A percentile compares a stretch with the other conserved stretches of the same genome.
Conservation (phyloP, 2,888 invertebrate genomes). For the Caenorhabditis becei region DNA sequence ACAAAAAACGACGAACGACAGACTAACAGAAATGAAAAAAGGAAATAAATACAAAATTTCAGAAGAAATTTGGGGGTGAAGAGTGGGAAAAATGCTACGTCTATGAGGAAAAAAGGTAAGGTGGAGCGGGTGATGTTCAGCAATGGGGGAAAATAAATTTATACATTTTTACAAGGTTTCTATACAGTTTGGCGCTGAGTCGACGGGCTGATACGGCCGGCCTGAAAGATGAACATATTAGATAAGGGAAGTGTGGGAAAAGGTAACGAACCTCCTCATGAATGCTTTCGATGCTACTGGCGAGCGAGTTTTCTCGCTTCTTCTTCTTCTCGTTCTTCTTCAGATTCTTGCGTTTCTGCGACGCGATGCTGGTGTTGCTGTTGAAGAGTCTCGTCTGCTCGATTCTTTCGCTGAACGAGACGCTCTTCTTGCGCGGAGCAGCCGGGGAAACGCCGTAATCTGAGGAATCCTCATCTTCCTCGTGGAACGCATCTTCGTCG, state of each 20-base stretch:
- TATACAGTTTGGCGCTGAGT: slow-evolving; percentile 53
- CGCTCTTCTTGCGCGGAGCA: slow-evolving; percentile 54
- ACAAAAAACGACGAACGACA: slow-evolving; percentile 19
- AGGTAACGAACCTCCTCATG: slow-evolving; percentile 20
- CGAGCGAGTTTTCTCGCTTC: slow-evolving; percentile 53
- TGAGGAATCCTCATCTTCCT: slow-evolving; percentile 41
- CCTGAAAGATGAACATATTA: neutral
- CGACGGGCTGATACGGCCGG: slow-evolving; percentile 43
- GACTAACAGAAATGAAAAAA: slow-evolving; percentile 25
- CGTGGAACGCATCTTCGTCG: slow-evolving; percentile 57
- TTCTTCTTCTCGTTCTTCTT: slow-evolving; percentile 63
- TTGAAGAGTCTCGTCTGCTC: slow-evolving; percentile 59
- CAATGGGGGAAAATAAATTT: slow-evolving; percentile 23
- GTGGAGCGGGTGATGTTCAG: slow-evolving; percentile 30
- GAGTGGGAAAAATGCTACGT: slow-evolving; percentile 29
- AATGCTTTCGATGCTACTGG: slow-evolving; percentile 42
- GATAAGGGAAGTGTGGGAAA: no score
- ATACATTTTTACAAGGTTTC: slow-evolving; percentile 52
- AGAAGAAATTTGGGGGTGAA: slow-evolving; percentile 6
- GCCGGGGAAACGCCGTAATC: slow-evolving; percentile 38
- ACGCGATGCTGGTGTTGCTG: slow-evolving; percentile 50
- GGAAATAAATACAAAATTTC: slow-evolving; percentile 47
- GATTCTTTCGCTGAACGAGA: slow-evolving; percentile 59
- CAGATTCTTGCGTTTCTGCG: slow-evolving; percentile 51
- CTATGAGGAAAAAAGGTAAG: slow-evolving; percentile 32